Conservation (phyloP, 2,888 invertebrate species). For the Alsophila aescularia region DNA sequence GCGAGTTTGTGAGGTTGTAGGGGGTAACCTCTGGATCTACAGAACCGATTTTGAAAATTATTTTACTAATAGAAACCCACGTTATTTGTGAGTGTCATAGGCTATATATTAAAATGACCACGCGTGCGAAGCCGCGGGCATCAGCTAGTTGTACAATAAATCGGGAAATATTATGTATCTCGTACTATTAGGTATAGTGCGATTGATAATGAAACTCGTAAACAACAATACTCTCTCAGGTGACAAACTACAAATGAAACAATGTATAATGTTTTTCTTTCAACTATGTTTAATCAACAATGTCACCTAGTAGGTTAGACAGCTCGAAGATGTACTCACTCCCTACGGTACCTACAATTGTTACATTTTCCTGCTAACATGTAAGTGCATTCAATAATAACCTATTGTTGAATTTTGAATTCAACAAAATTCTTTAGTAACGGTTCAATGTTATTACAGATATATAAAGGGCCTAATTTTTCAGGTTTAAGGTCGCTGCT, state of each 20-base stretch:
- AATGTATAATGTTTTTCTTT: constrained; percentile 30
- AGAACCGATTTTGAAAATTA: too few relatives aligned
- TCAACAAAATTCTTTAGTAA: constrained; percentile 2
- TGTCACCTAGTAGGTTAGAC: constrained; percentile 37
- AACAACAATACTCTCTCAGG: too few relatives aligned
- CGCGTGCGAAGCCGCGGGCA: too few relatives aligned
- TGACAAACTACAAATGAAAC: constrained; percentile 30
- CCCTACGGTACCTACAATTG: background rate
- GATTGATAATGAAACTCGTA: too few relatives aligned
- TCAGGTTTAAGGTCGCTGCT: background rate
- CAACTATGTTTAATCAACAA: constrained; percentile 65
- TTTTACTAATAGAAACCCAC: too few relatives aligned
- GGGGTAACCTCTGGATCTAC: too few relatives aligned
- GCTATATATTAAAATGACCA: too few relatives aligned
- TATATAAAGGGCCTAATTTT: background rate
- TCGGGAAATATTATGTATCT: too few relatives aligned
- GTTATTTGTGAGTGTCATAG: too few relatives aligned
- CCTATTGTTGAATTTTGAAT: constrained; percentile 15
- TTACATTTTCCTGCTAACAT: constrained; percentile 8
- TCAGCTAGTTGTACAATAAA: too few relatives aligned
- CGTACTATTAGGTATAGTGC: too few relatives aligned
- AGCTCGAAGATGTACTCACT: constrained; percentile 12
- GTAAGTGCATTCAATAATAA: constrained; percentile 11
- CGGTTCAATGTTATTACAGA: background rate
- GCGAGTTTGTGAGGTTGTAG: too few relatives aligned